Evolutionary conservation across 92 coral and sea anemone genomes (phyloP).

Genomic region (Phenganax stokvisi): DNA sequence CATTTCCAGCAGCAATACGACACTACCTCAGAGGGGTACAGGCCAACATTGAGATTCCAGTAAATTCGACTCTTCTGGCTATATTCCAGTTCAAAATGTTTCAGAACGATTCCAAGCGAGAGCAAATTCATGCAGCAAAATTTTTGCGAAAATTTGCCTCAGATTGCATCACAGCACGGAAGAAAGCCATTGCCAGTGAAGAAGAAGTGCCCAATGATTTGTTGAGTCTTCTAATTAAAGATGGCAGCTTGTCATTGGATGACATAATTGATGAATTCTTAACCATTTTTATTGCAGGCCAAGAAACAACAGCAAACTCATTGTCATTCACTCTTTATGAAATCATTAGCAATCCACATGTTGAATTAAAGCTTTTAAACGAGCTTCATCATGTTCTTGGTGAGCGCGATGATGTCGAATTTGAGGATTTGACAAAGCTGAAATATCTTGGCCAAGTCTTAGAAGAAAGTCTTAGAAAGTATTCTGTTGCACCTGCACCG

Average conservation of each 20-base stretch:
- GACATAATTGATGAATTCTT: constrained; percentile 63
- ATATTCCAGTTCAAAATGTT: constrained; percentile 5
- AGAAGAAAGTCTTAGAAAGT: constrained; percentile 64
- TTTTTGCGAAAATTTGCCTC: constrained; percentile 8
- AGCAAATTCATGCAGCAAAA: not conserved
- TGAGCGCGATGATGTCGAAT: constrained; percentile 42
- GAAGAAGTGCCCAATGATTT: constrained; percentile 52
- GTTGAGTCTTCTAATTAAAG: constrained; percentile 45
- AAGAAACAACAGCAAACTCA: constrained; percentile 68
- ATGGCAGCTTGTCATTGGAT: constrained; percentile 50
- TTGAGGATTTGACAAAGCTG: constrained; percentile 67
- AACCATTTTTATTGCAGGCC: constrained; percentile 67
- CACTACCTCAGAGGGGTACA: not conserved
- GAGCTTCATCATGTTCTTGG: constrained; percentile 54
- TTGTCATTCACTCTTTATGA: constrained; percentile 58
- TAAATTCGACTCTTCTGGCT: not conserved
- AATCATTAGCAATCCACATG: constrained; percentile 49
- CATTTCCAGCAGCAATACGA: not conserved
- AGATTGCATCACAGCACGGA: not conserved
- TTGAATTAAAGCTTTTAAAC: constrained; percentile 51
- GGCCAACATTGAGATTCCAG: not conserved
- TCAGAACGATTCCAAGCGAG: not conserved
- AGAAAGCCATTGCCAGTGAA: not conserved
- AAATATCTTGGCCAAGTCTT: constrained; percentile 64
- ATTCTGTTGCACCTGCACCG: constrained; percentile 47